Conservation (phyloP, 2,113 vertebrate species). For the Campylorhamphus procurvoides region DNA sequence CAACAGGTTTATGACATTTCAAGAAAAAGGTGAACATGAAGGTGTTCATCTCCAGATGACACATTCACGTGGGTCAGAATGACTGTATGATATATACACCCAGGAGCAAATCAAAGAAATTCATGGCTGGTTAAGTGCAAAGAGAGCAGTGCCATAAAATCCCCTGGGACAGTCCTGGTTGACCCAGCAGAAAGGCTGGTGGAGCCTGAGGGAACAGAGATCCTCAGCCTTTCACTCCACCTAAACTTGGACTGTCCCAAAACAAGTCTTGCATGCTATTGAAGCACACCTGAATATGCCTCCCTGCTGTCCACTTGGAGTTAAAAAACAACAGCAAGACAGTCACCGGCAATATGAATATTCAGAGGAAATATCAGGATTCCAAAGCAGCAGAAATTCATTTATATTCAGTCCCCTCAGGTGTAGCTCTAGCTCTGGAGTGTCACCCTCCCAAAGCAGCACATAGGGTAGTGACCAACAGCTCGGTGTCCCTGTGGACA, state of each 20-base stretch:
- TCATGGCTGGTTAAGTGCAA: rapidly evolving
- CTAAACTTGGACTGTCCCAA: background rate
- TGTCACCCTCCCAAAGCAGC: background rate
- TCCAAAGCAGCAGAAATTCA: background rate
- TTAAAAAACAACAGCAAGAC: background rate
- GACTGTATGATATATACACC: background rate
- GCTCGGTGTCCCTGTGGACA: background rate
- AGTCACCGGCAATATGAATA: background rate
- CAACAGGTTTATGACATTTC: background rate
- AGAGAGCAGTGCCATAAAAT: background rate
- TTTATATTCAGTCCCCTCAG: background rate
- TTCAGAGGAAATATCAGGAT: background rate
- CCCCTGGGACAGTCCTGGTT: background rate
- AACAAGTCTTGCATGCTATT: background rate
- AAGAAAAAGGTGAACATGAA: background rate
- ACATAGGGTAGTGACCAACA: background rate
- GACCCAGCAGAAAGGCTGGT: background rate
- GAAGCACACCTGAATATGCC: background rate
- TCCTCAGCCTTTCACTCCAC: background rate
- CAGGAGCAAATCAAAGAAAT: background rate
- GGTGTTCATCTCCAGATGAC: background rate
- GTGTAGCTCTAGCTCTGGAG: background rate
- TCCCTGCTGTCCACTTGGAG: background rate
- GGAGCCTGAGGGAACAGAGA: background rate
- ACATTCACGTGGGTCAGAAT: rapidly evolving